These are phyloP conservation scores for Heliconius hewitsoni DNA, from an alignment of 1,140 invertebrate species.

Conservation along the genomic window DNA sequence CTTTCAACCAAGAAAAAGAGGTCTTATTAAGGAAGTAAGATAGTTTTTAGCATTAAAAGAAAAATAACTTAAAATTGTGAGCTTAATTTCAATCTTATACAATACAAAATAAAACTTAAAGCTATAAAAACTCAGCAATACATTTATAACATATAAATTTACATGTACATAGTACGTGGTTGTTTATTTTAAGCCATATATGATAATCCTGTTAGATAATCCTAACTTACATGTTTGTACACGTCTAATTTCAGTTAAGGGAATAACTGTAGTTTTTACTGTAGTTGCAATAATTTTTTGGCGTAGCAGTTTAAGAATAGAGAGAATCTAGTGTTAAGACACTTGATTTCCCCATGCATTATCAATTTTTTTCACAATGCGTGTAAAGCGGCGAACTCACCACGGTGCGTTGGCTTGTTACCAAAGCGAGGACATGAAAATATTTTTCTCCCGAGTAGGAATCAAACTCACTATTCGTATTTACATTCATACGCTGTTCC, in stretches of 20 bases:
- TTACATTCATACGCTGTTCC: too few species aligned
- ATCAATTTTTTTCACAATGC: too few species aligned
- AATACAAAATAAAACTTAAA: background rate
- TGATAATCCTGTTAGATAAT: background rate
- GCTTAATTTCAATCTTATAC: background rate
- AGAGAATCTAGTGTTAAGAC: too few species aligned
- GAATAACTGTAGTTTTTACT: background rate
- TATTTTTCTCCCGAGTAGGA: too few species aligned
- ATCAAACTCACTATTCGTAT: too few species aligned
- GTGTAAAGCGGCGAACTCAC: too few species aligned
- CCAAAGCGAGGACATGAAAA: too few species aligned
- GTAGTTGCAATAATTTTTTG: rapidly evolving
- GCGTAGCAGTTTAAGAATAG: too few species aligned
- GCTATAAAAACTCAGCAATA: background rate
- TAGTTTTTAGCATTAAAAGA: background rate
- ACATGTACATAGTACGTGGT: background rate
- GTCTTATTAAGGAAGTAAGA: background rate
- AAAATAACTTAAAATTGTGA: background rate
- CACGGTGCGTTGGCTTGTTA: too few species aligned
- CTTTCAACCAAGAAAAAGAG: background rate
- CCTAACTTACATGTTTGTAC: background rate
- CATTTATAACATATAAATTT: background rate
- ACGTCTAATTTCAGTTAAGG: background rate
- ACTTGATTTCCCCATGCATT: too few species aligned
- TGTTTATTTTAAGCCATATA: background rate